phyloP scores from a whole-genome alignment of 2,888 invertebrate species.

The Drosophila cyrtoloma region DNA sequence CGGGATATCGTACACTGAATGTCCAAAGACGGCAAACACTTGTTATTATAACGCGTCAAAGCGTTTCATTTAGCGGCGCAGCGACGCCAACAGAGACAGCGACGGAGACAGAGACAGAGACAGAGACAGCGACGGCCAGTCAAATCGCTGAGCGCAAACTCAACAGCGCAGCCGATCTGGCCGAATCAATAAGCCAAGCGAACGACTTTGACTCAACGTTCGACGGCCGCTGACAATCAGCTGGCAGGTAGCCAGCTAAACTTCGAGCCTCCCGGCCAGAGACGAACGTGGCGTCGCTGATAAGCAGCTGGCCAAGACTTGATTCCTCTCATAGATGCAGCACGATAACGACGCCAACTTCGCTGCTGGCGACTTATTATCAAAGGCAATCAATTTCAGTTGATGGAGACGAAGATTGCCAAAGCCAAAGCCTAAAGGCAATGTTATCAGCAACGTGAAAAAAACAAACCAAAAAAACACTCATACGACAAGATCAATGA shows the following conservation, averaged over 20 bases:
- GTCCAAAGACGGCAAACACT: constrained; percentile 82
- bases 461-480: constrained; percentile 1
- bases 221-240: constrained; percentile 18
- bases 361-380: constrained; percentile 30
- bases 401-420: constrained; percentile 10
- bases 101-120: constrained; percentile 12
- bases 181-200: constrained; percentile 65
- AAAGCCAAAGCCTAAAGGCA: constrained; percentile 7
- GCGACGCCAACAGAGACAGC: constrained; percentile 43
- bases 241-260: constrained; percentile 27
- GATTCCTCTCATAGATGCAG: neutral
- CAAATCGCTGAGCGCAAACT: constrained; percentile 20
- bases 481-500: constrained; percentile 47
- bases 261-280: constrained; percentile 29
- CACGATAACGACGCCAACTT: constrained; percentile 14
- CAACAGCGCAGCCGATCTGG: constrained; percentile 46
- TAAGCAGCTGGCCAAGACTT: constrained; percentile 34
- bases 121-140: constrained; percentile 20
- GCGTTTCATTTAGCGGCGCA: constrained; percentile 68
- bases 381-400: constrained; percentile 53
- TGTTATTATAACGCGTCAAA: constrained; percentile 84
- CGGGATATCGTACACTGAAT: constrained; percentile 84
- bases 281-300: constrained; percentile 32
- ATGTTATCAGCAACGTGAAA: constrained; percentile 2
- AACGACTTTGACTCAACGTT: constrained; percentile 25